Base-by-base conservation (phyloP, 2,888 invertebrate species). In the Drosophila differens region DNA sequence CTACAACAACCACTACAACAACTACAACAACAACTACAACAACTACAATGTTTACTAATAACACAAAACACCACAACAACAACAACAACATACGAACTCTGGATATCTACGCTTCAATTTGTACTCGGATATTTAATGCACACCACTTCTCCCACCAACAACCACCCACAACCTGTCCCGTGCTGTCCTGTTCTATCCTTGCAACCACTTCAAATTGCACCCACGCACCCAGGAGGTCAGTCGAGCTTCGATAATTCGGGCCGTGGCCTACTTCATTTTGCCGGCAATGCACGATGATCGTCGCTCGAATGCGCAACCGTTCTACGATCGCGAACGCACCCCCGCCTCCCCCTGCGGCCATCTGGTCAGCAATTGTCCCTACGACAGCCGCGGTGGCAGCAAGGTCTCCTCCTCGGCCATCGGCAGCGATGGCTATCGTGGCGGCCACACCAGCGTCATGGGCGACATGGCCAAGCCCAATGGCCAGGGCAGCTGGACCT, bases 161-260 rank as follows among this genome's bases (percentile, higher is more conserved):
- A 57, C 57, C 4, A 39, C 7, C 39, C 57, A 28, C 25, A 55
- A 55, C 30, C 61, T 62, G 33, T 52, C 54, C 58, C 58, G 41
- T 66, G 47, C 28, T 28, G 28, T 28, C 28, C 28, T 28, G 28
- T 28, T 70, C 47, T 65, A 65, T 58, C 62, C 74, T 60, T 66
- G 63, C 67, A 68, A 65, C 70, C 67, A 64, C 67, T 60, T 28
- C n/a, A 37, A 76, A 74, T 70, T 54, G 64, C 86, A 76, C 74
- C 66, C 60, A 73, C 76, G 75, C 90, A 73, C 72, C 28, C 53
- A 75, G 95, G 95, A 53, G 95, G 95, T 2, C 94, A 95, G 82
- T 94, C 95, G 1, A 95, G 95, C 10, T 95, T 95, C 94, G 95
- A 95, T 90, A 95, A 94, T 47, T 94, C 95, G 41, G 95, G 95